Conservation (phyloP, 1,140 invertebrate genomes). For the Atta texana region DNA sequence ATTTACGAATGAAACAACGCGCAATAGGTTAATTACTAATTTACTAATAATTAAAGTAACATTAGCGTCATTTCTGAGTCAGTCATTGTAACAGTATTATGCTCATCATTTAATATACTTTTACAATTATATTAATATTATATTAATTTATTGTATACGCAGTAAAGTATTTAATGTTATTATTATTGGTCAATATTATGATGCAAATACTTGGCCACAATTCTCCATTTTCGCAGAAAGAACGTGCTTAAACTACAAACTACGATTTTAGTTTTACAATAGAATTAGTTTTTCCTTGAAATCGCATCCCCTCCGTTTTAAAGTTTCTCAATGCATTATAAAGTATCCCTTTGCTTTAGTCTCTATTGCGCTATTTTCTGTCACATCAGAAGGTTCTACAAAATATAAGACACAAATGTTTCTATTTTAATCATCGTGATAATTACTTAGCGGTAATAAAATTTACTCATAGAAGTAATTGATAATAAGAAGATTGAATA, state of each 20-base stretch:
- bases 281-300: background rate
- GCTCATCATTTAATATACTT: background rate
- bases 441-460: too few relatives aligned
- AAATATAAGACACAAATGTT: background rate
- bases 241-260: background rate
- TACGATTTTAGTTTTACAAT: background rate
- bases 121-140: constrained; percentile 2
- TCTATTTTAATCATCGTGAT: too few relatives aligned
- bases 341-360: background rate
- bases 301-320: background rate
- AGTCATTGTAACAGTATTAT: background rate
- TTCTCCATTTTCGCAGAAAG: constrained; percentile 12
- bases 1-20: background rate
- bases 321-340: constrained; percentile 29
- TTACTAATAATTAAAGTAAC: background rate
- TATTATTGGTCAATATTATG: background rate
- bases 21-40: background rate
- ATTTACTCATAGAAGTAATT: too few relatives aligned
- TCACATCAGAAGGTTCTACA: background rate
- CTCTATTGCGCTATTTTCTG: background rate
- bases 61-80: background rate
- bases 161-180: background rate
- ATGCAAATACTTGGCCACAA: background rate
- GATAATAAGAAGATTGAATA: too few relatives aligned
- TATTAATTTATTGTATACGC: background rate